Base-by-base conservation (phyloP, 2,888 invertebrate genomes). In the Limenitis arthemis region DNA sequence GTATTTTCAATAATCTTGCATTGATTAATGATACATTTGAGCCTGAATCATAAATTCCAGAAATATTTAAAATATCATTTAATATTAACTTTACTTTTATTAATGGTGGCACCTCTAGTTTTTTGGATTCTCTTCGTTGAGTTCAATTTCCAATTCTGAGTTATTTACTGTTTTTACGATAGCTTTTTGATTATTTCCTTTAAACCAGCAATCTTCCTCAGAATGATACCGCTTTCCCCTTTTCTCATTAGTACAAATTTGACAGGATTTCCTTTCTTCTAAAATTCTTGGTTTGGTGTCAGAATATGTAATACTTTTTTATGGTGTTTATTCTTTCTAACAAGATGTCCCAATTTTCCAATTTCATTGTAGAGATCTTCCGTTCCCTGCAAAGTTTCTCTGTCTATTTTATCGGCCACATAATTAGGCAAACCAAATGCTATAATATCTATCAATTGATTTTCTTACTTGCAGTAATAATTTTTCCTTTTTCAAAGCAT, bases 21-120 rank as follows among this genome's bases (percentile, higher is more conserved):
- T 64, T 68, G 31, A 66, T 66, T 46, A 64, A 55, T n/a, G 63
- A 63, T 2, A 66, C 59, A 57, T 66, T 59, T n/a, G 61, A 65
- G 1, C 64, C 64, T 11, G 64, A 59, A 44, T 65, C 65, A 59
- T 66, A 65, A 28, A 62, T 54, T 41, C 58, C 63, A 33, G 12
- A 54, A 30, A 53, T 40, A 53, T 62, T 48, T 42, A 63, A 31
- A n/a, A 31, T 60, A 31, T 58, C 50, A 51, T 62, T 57, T 52
- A 61, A 48, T 58, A 51, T 0, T 56, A 62, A 40, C 42, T 62
- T 60, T 8, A 64, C 43, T 58, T 61, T 60, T n/a, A 62, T 64
- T 53, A 66, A 62, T 61, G 62, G 61, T 43, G 60, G 36, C 6
- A 60, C 33, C 39, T 55, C 29, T 54, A 47, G 63, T 61, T 64